Percentiles rank a stretch among this genome's conserved stretches.
These are phyloP conservation scores for Amphipyra tragopoginis DNA, from an alignment of 2,888 invertebrate genomes.

Conservation along the genomic window DNA sequence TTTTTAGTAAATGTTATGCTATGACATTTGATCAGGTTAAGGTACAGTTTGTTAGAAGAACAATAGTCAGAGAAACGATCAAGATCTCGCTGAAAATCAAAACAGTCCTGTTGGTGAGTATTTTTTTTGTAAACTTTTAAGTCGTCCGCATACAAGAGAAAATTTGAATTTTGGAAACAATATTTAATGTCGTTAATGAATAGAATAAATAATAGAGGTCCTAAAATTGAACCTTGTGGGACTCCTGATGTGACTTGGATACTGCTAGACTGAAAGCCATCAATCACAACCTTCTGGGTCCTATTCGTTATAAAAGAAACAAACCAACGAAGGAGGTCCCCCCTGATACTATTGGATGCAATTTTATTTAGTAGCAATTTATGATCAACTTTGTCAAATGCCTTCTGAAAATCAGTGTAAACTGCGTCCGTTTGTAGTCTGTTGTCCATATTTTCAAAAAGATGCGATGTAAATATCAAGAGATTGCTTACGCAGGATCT, in stretches of 20 bases:
- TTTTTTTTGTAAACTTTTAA: slow-evolving; percentile 9
- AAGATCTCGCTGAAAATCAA: slow-evolving; percentile 1
- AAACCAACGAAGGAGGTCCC: slow-evolving; percentile 3
- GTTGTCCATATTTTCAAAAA: background rate
- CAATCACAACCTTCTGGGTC: too few species aligned
- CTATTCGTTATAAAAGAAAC: too few species aligned
- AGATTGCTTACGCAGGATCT: background rate
- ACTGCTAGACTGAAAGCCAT: too few species aligned
- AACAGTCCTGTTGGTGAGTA: too few species aligned
- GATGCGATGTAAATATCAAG: background rate
- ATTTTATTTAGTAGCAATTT: slow-evolving; percentile 1
- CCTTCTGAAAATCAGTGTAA: too few species aligned
- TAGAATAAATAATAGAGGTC: too few species aligned
- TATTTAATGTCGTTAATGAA: too few species aligned
- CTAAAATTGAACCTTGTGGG: too few species aligned
- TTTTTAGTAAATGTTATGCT: slow-evolving; percentile 4
- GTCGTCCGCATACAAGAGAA: slow-evolving; percentile 1
- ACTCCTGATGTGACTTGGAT: background rate
- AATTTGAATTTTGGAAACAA: too few species aligned
- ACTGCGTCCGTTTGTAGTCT: background rate
- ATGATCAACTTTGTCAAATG: background rate
- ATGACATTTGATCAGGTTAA: slow-evolving; percentile 2
- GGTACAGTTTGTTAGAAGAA: slow-evolving; percentile 1
- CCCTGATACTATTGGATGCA: slow-evolving; percentile 1
- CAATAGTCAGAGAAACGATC: slow-evolving; percentile 5